phyloP scores from a whole-genome alignment of 2,888 invertebrate genomes.

The Amblyjoppa fuscipennis region DNA sequence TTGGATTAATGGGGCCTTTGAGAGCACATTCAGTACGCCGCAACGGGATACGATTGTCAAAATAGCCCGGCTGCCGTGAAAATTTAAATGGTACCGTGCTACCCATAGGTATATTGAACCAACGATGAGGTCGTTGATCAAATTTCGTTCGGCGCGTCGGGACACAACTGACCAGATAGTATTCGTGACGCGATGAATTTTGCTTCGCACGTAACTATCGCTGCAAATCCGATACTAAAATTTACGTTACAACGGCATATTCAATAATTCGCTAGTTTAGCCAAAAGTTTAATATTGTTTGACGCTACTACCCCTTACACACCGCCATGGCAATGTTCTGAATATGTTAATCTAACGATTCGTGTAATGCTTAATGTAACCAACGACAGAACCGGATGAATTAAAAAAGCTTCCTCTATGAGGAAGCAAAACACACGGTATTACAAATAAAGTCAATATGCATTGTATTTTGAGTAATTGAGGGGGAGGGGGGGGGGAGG shows the following conservation, averaged over 20 bases:
- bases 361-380: neutral
- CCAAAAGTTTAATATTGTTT: neutral
- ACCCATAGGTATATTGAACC: neutral
- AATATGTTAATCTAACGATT: neutral
- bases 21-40: neutral
- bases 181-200: neutral
- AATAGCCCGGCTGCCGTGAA: neutral
- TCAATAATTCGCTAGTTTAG: neutral
- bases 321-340: neutral
- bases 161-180: neutral
- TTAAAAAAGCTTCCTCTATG: neutral
- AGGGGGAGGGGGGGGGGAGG: no score
- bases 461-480: no score
- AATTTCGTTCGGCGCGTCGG: neutral
- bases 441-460: no score
- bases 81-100: neutral
- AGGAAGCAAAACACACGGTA: neutral
- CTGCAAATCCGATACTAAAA: neutral
- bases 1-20: slow-evolving; percentile 3
- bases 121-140: slow-evolving; percentile 9
- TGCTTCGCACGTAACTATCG: neutral
- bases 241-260: neutral
- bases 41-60: neutral
- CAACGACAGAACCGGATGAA: neutral
- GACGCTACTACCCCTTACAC: neutral